Evolutionary conservation across 2,113 vertebrate species (phyloP).

Genomic region (Irena cyanogastra): DNA sequence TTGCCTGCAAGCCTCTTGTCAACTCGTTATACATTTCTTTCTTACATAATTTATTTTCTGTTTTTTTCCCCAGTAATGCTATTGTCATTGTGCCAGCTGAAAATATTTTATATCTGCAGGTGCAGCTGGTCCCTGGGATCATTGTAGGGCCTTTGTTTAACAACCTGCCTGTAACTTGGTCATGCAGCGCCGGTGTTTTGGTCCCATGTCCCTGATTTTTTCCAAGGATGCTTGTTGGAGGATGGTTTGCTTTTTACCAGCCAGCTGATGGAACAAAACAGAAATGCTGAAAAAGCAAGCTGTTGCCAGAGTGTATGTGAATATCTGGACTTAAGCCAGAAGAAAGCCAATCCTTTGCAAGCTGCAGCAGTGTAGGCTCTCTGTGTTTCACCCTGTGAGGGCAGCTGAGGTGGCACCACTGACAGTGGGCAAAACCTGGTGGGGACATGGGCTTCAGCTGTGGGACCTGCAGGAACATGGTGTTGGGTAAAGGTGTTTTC

Average conservation of each 20-base stretch:
- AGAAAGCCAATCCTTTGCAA: not conserved
- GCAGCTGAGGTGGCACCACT: not conserved
- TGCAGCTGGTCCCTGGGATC: not conserved
- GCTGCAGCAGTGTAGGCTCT: not conserved
- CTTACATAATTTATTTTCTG: not conserved
- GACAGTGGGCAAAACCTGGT: not conserved
- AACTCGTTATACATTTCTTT: not conserved
- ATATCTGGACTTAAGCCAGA: not conserved
- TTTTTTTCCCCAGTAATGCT: not conserved
- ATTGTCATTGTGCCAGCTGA: not conserved
- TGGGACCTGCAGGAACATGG: not conserved
- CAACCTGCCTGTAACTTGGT: not conserved
- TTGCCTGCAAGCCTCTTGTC: not conserved
- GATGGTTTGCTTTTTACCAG: not conserved
- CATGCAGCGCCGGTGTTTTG: accelerated
- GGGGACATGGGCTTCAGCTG: not conserved
- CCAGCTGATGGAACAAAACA: not conserved
- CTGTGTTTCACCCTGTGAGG: accelerated
- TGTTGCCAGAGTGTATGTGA: not conserved
- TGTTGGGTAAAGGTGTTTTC: not conserved
- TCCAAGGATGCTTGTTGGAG: not conserved
- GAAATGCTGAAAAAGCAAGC: not conserved
- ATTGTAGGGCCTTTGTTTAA: not conserved
- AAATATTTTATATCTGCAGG: not conserved
- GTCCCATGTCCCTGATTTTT: not conserved